Percentiles rank a stretch among this genome's conserved stretches.
Evolutionary conservation across 64 coral and sea anemone species (phyloP).

Genomic region (Dendronephthya gigantea): DNA sequence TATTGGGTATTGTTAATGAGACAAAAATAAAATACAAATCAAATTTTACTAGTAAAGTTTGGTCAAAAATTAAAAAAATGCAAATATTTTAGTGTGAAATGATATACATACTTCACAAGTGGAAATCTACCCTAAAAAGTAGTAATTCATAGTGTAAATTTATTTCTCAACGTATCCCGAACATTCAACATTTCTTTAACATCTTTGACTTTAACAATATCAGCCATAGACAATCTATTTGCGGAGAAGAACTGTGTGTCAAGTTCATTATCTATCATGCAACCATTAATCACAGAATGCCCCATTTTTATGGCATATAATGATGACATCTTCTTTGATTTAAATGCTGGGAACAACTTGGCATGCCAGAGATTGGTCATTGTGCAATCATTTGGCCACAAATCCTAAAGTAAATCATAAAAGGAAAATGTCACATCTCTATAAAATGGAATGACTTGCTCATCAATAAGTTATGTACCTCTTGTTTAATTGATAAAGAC

Average conservation of each 20-base stretch:
- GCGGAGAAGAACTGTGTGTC: background rate
- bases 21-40: no score
- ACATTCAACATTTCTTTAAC: constrained; percentile 62
- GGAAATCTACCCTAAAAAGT: no score
- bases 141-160: constrained; percentile 24
- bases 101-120: no score
- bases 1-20: no score
- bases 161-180: constrained; percentile 74
- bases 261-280: background rate
- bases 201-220: constrained; percentile 67
- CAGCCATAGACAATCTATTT: constrained; percentile 67
- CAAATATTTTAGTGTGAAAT: no score
- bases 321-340: constrained; percentile 41
- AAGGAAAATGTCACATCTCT: no score
- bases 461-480: background rate
- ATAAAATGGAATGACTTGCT: no score
- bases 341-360: constrained; percentile 65
- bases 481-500: constrained; percentile 42
- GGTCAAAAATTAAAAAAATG: no score
- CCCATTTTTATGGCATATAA: constrained; percentile 53
- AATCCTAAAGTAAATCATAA: no score
- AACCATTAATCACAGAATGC: constrained; percentile 31
- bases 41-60: no score
- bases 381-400: background rate
- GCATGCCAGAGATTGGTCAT: constrained; percentile 64